phyloP scores from a whole-genome alignment of 2,797 vertebrate species.

The Pipistrellus pipistrellus region DNA sequence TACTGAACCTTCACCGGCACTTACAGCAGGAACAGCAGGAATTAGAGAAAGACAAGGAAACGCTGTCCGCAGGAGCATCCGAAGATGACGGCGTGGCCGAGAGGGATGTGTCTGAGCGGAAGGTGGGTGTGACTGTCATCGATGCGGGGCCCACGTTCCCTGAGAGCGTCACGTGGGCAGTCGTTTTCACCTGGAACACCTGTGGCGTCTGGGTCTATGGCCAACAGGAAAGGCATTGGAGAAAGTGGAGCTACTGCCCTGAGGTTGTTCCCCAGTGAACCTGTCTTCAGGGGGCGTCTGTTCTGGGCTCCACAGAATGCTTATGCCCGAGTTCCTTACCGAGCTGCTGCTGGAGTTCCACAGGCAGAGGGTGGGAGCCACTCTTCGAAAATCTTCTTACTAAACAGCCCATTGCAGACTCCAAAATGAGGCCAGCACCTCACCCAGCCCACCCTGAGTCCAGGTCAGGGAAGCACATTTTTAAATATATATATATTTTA shows the following conservation, averaged over 20 bases:
- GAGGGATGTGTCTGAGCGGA: constrained; percentile 76
- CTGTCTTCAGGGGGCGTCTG: constrained; percentile 17
- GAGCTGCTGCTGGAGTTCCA: constrained; percentile 54
- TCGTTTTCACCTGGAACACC: constrained; percentile 37
- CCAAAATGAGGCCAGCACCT: not conserved
- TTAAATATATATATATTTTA: too few species aligned
- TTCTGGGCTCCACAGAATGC: constrained; percentile 48
- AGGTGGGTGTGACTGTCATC: constrained; percentile 80
- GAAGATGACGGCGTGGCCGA: constrained; percentile 70
- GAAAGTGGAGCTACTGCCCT: not conserved
- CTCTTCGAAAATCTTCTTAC: constrained; percentile 1
- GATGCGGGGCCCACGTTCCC: not conserved
- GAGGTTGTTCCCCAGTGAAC: not conserved
- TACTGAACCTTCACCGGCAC: constrained; percentile 85
- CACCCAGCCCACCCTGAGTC: not conserved
- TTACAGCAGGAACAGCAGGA: constrained; percentile 83
- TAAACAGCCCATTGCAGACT: not conserved
- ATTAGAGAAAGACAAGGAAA: constrained; percentile 80
- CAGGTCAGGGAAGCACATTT: not conserved
- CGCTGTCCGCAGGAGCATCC: not conserved
- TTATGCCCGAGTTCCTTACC: constrained; percentile 14
- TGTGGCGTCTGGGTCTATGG: not conserved
- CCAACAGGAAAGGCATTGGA: not conserved
- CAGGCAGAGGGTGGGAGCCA: not conserved
- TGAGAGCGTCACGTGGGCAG: not conserved